Conservation (phyloP, 2,113 vertebrate genomes). For the Peromyscus leucopus region DNA sequence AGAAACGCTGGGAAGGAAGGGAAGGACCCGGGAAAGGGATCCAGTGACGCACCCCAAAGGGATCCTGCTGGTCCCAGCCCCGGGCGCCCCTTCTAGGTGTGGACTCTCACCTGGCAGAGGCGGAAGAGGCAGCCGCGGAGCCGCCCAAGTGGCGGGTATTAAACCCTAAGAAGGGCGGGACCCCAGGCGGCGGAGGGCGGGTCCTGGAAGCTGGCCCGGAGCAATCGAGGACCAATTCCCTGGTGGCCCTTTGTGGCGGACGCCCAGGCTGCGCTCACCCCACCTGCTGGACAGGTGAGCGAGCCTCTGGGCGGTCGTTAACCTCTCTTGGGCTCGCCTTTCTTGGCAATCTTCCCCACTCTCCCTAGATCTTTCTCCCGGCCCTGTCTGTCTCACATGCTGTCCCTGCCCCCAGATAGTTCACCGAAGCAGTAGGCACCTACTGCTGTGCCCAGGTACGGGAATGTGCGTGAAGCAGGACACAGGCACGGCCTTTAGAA, state of each 20-base stretch:
- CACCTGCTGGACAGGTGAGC: not conserved
- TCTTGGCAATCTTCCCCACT: not conserved
- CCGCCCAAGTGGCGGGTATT: not conserved
- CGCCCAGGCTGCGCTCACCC: not conserved
- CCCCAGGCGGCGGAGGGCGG: not conserved
- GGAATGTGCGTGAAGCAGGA: not conserved
- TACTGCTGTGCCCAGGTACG: not conserved
- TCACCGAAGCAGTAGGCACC: not conserved
- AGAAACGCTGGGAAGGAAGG: not conserved
- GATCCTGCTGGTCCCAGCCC: not conserved
- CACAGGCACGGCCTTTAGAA: not conserved
- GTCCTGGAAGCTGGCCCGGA: not conserved
- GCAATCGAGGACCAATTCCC: not conserved
- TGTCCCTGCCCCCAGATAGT: not conserved
- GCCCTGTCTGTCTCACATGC: not conserved
- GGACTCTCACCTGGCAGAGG: conserved; percentile 73
- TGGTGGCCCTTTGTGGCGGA: rapidly evolving
- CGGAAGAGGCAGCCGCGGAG: conserved; percentile 62
- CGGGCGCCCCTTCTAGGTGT: rapidly evolving
- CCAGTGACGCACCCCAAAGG: not conserved
- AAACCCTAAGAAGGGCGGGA: conserved; percentile 53
- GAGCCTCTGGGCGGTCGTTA: too few species aligned
- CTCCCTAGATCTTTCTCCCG: not conserved
- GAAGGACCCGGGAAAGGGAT: not conserved
- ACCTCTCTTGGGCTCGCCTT: not conserved